Evolutionary conservation across 2,888 invertebrate species (phyloP), one percentile per base, ranked within the genome.

Genomic region (Caprella mutica): DNA sequence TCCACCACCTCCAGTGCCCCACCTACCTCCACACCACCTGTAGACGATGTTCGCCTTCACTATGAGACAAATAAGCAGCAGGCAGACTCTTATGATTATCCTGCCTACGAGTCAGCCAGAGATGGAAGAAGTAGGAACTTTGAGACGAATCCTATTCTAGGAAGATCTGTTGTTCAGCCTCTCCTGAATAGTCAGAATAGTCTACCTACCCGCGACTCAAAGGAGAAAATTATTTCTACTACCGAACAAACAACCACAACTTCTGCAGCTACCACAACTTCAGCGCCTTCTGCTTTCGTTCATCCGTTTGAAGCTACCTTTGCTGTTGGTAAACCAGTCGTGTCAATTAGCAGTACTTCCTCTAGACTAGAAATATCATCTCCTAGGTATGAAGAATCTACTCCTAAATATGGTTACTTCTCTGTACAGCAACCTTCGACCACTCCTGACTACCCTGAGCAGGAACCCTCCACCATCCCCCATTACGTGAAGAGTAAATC

Each of bases 251-350:
- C 26, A 44, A 8, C 48, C 26, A n/a, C 48, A 8, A 48, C 48
- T 9, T n/a, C 48, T 29, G 29, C 29, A 48, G n/a, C n/a, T n/a
- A n/a, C n/a, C n/a, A n/a, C n/a, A n/a, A n/a, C n/a, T n/a, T n/a
- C n/a, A n/a, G n/a, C n/a, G n/a, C n/a, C n/a, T n/a, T 23, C 30
- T 6, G 17, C 48, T 6, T 29, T 30, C 30, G 19, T 48, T 17
- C 30, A 27, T n/a, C 48, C 48, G 21, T 48, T 48, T 30, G 23
- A 27, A 17, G 46, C 35, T n/a, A 27, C 57, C 5, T 57, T 60
- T 30, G 48, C 40, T 17, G 54, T 60, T 30, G 60, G 60, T 3
- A 57, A 54, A 21, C 60, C 60, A 14, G 60, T 60, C 6, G 60
- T 60, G 17, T 56, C 56, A 35, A 52, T 60, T 35, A 53, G 46